Conservation (phyloP, 2,888 invertebrate genomes). For the Lottia gigantea region DNA sequence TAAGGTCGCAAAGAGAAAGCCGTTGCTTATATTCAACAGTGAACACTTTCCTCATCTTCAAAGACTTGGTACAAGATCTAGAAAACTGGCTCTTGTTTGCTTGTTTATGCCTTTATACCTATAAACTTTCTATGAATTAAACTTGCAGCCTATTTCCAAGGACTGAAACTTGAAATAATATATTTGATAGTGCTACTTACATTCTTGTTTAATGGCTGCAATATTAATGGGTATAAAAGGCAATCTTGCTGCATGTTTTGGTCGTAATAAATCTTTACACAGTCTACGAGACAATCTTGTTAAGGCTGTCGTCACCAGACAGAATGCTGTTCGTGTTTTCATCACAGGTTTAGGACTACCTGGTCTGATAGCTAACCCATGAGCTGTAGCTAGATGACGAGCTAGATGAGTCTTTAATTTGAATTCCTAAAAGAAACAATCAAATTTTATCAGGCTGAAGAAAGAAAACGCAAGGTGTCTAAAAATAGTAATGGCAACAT, state of each 20-base stretch:
- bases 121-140: no score
- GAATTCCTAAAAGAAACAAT: conserved; percentile 76
- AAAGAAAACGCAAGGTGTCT: no score
- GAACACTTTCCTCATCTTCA: no score
- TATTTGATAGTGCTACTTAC: conserved; percentile 70
- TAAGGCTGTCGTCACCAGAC: conserved; percentile 89
- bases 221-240: conserved; percentile 77
- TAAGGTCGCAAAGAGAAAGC: neutral
- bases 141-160: no score
- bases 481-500: no score
- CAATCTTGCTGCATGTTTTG: conserved; percentile 88
- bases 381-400: conserved; percentile 92
- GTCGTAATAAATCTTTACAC: conserved; percentile 81
- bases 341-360: conserved; percentile 90
- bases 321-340: conserved; percentile 97
- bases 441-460: no score
- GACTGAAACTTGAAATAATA: no score
- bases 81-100: no score
- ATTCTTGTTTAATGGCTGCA: conserved; percentile 86
- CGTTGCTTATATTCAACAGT: no score
- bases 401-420: conserved; percentile 93
- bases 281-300: conserved; percentile 89
- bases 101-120: no score
- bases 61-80: no score
- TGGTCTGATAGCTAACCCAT: conserved; percentile 80